A percentile compares a stretch with the other conserved stretches of the same genome.
Evolutionary conservation across 2,888 invertebrate genomes (phyloP).

Genomic region (Rotaria sp.): DNA sequence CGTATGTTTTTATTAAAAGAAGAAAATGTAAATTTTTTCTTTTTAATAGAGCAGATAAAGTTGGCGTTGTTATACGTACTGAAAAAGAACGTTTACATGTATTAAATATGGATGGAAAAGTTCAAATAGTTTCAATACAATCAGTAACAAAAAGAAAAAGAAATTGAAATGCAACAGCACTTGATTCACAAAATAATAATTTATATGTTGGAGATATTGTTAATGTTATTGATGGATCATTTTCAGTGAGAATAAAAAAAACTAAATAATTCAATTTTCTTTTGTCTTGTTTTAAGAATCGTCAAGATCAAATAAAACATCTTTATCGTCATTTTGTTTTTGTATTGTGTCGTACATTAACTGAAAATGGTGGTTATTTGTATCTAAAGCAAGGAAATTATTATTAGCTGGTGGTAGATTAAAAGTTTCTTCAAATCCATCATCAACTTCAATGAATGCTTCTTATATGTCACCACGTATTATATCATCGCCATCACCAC

Average conservation of each 20-base stretch:
- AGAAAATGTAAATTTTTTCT: too few relatives aligned
- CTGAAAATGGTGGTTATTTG: conserved; percentile 96
- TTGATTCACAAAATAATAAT: conserved; percentile 91
- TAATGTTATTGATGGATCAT: too few relatives aligned
- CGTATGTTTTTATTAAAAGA: conserved; percentile 55
- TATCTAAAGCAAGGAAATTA: conserved; percentile 86
- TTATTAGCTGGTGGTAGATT: conserved; percentile 69
- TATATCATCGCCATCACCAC: conserved; percentile 24
- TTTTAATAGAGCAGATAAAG: conserved; percentile 72
- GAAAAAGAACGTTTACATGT: conserved; percentile 97
- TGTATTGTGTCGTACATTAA: too few relatives aligned
- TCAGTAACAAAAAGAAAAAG: conserved; percentile 85
- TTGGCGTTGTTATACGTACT: conserved; percentile 89
- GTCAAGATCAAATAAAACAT: too few relatives aligned
- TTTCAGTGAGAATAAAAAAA: too few relatives aligned
- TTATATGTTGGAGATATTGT: too few relatives aligned
- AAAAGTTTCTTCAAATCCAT: conserved; percentile 24
- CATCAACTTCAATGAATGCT: not conserved
- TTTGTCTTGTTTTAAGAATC: too few relatives aligned
- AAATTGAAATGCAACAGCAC: conserved; percentile 77
- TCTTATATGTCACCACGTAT: conserved; percentile 38
- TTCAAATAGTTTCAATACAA: conserved; percentile 66
- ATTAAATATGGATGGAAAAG: conserved; percentile 90
- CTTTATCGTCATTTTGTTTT: too few relatives aligned
- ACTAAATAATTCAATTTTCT: too few relatives aligned